phyloP scores from a whole-genome alignment of 2,888 invertebrate genomes.

The Eupsilia transversa region DNA sequence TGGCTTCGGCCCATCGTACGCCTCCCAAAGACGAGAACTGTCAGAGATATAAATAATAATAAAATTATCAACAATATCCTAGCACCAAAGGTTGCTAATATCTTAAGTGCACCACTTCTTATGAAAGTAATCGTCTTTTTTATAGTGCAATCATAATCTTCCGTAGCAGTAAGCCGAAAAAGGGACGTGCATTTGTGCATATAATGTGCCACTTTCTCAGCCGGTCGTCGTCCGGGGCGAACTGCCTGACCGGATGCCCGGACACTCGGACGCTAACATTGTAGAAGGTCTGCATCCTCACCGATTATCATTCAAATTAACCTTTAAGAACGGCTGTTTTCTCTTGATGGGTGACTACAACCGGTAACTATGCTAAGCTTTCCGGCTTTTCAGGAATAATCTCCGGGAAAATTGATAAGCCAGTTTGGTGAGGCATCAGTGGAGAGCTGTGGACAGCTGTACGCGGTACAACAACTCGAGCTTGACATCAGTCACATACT shows the following conservation, averaged over 20 bases:
- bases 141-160: background rate
- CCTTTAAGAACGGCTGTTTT: conserved; percentile 47
- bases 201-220: conserved; percentile 68
- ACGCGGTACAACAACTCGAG: background rate
- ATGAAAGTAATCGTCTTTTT: background rate
- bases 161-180: conserved; percentile 2
- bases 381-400: conserved; percentile 47
- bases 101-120: background rate
- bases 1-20: background rate
- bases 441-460: background rate
- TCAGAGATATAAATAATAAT: background rate
- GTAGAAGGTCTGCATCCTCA: conserved; percentile 68
- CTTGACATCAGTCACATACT: background rate
- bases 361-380: conserved; percentile 38
- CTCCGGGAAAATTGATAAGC: conserved; percentile 33
- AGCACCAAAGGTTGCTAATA: background rate
- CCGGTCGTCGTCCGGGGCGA: conserved; percentile 61
- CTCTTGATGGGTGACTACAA: conserved; percentile 31
- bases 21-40: background rate
- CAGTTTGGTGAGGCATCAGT: background rate
- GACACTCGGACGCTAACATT: conserved; percentile 57
- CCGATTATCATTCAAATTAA: conserved; percentile 71
- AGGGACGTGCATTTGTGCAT: conserved; percentile 22
- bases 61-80: no score
- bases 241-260: conserved; percentile 68